Base-by-base conservation (phyloP, 2,888 invertebrate genomes). In the Aphidoletes aphidimyza region DNA sequence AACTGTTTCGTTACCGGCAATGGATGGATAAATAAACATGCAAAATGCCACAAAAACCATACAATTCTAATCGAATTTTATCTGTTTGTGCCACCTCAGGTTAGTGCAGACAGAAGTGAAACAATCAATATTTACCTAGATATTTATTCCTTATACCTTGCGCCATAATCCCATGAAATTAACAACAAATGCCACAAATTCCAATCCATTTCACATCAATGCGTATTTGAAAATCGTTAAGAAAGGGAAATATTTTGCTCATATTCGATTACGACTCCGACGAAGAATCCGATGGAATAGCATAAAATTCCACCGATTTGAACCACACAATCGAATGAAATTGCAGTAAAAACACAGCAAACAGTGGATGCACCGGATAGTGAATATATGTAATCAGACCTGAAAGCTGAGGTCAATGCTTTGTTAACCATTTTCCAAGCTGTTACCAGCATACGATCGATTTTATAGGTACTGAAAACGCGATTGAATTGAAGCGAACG, bases 41-140 rank as follows among this genome's bases (percentile, higher is more conserved):
- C 14, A 30, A 34, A 69, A 69, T 69, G 30, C 69, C 69, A 26
- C 54, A 69, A 34, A 30, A 14, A 34, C 69, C 69, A 17, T 54
- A 54, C 69, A 6, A 30, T 69, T 69, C 34, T 69, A 69, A 69
- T 69, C 30, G 69, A 69, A 69, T 69, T 30, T 69, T 14, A 30
- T 30, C 6, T 11, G 19, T 17, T 17, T 47, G 2, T 47, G 17
- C 14, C 69, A 42, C n/a, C n/a, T n/a, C n/a, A n/a, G n/a, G n/a
- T n/a, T n/a, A n/a, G n/a, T n/a, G n/a, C n/a, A 6, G 22, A 9
- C n/a, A 54, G 54, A 30, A 69, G 34, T 69, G 14, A 69, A 30
- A 69, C 69, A 30, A 69, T 69, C 69, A 69, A 69, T 69, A 69
- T 69, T 69, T 69, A 14, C 30, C 30, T 69, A 26, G 17, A 30